Base-by-base conservation (phyloP, 2,888 invertebrate genomes). In the Poecilobothrus nobilitatus region DNA sequence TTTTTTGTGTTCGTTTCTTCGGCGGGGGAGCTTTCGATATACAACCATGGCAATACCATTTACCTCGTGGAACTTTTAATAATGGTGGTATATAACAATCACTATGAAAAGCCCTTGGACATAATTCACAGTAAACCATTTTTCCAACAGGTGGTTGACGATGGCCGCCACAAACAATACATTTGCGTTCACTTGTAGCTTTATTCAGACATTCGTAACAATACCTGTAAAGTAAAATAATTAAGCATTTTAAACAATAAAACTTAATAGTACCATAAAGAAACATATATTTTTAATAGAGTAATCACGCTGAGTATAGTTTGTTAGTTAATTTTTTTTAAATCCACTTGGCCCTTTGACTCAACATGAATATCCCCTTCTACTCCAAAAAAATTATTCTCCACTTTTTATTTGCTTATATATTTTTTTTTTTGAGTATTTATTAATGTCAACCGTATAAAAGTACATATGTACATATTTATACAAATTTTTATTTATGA, bases 161-260 rank as follows among this genome's bases (percentile, higher is more conserved):
- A 76, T 88, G 88, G 21, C 86, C 87, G 61, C 97, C 96, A 81
- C 97, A 98, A 71, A 97, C 94, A 73, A 97, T 91, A 84, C 97
- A 97, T 78, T 94, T 94, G 69, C 94, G 87, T 78, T 94, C 92
- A 41, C 95, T 95, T 33, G 95, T 92, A 7, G 94, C 95, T 83
- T 95, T 94, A 83, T 94, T 93, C 83, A 92, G 89, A 83, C 97
- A 97, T 78, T 95, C 95, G 85, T 91, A 95, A 83, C 97, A 97
- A 82, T 94, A 97, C 92, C 92, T 92, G 71, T 4, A 2, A 74
- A 69, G 33, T 12, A 20, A 65, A 69, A 18, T 61, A n/a, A n/a
- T 61, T 5, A 53, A 18, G 15, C 5, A 53, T 2, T 18, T 53
- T 53, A 53, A 6, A 53, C 2, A 53, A n/a, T n/a, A 53, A 53